Evolutionary conservation across 2,888 invertebrate genomes (phyloP).

Genomic region (Zelleria hepariella): DNA sequence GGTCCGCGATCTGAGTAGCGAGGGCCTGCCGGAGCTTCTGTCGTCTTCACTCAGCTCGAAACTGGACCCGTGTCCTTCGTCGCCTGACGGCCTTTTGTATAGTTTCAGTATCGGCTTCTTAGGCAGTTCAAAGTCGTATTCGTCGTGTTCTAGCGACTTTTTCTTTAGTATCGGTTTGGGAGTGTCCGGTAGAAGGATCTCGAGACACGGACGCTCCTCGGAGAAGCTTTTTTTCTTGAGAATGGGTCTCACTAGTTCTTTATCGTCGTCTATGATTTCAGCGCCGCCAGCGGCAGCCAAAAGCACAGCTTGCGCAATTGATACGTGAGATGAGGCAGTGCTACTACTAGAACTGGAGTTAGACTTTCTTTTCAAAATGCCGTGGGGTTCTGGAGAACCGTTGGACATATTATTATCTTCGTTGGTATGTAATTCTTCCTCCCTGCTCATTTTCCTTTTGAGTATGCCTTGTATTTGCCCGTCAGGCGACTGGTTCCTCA

Average conservation of each 20-base stretch:
- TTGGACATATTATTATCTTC: constrained; percentile 71
- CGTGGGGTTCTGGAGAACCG: constrained; percentile 79
- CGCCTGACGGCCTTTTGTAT: constrained; percentile 76
- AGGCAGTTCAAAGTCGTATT: constrained; percentile 79
- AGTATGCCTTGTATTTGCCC: constrained; percentile 77
- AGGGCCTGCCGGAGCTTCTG: constrained; percentile 70
- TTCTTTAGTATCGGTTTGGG: constrained; percentile 89
- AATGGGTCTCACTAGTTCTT: constrained; percentile 80
- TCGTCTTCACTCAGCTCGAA: constrained; percentile 70
- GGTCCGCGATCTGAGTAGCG: constrained; percentile 68
- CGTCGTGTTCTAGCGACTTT: constrained; percentile 84
- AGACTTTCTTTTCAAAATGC: constrained; percentile 85
- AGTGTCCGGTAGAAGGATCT: constrained; percentile 53
- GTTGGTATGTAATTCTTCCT: constrained; percentile 75
- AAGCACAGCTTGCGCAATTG: constrained; percentile 77
- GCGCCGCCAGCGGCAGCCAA: constrained; percentile 76
- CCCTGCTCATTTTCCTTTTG: constrained; percentile 77
- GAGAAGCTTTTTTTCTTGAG: constrained; percentile 86
- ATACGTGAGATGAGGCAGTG: constrained; percentile 76
- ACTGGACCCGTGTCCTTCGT: constrained; percentile 70
- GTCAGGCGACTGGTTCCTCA: constrained; percentile 76
- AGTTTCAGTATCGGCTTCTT: constrained; percentile 84
- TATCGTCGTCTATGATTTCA: constrained; percentile 68
- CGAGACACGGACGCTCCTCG: constrained; percentile 74
- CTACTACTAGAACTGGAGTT: constrained; percentile 78